These are phyloP conservation scores for Alviniconcha strummeri DNA, from an alignment of 2,888 invertebrate genomes.

Conservation along the genomic window DNA sequence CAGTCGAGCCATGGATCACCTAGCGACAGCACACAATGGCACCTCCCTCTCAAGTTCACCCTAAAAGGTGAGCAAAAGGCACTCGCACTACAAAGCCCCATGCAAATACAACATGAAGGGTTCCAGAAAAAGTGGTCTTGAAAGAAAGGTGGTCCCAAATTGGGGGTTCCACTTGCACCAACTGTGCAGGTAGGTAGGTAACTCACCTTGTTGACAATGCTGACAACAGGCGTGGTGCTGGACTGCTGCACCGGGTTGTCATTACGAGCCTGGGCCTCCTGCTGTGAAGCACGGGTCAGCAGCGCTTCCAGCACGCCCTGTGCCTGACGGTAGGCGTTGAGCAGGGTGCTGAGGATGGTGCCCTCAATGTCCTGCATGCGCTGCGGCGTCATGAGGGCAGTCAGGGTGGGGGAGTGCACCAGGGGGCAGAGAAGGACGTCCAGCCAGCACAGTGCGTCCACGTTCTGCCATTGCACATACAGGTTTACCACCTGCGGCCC, in stretches of 20 bases:
- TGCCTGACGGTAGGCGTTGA: conserved; percentile 61
- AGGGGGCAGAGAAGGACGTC: conserved; percentile 67
- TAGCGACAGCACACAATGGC: no score
- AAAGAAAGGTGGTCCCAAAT: no score
- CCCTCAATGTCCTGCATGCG: conserved; percentile 39
- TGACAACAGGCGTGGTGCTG: neutral
- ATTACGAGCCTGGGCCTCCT: conserved; percentile 31
- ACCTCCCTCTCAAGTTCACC: no score
- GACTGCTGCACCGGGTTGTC: conserved; percentile 24
- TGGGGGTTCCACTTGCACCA: no score
- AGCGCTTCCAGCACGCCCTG: conserved; percentile 45
- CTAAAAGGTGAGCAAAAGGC: no score
- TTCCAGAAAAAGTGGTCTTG: no score
- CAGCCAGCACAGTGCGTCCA: conserved; percentile 70
- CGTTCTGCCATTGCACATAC: conserved; percentile 69
- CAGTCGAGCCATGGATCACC: no score
- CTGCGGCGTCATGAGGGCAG: conserved; percentile 41
- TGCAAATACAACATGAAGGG: no score
- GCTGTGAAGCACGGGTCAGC: conserved; percentile 34
- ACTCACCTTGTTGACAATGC: conserved; percentile 32
- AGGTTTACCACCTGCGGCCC: conserved; percentile 38
- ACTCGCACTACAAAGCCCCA: no score
- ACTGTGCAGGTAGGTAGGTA: no score
- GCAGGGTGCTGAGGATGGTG: conserved; percentile 54
- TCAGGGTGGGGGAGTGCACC: conserved; percentile 57